phyloP scores from a whole-genome alignment of 2,113 vertebrate genomes.

The Microcebus tavaratra region DNA sequence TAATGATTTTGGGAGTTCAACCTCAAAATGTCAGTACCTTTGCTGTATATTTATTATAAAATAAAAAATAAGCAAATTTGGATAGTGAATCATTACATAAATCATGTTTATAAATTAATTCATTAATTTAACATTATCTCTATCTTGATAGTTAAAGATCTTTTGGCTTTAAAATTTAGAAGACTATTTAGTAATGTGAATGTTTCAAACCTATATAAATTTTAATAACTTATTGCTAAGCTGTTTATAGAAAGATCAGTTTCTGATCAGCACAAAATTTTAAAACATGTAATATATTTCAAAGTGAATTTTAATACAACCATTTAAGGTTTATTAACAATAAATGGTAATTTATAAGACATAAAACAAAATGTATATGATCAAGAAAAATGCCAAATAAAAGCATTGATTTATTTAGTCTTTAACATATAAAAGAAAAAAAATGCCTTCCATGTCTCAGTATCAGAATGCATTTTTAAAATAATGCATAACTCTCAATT shows the following conservation, averaged over 20 bases:
- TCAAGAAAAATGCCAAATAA: neutral
- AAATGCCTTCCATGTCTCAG: neutral
- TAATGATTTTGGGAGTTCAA: neutral
- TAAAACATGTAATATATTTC: conserved; percentile 4
- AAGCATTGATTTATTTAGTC: neutral
- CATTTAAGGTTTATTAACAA: neutral
- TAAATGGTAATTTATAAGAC: neutral
- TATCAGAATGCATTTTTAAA: neutral
- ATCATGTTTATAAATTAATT: neutral
- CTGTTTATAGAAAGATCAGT: neutral
- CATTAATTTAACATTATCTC: neutral
- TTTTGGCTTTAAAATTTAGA: conserved; percentile 19
- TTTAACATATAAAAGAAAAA: neutral
- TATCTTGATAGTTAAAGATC: neutral
- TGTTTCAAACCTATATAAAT: conserved; percentile 4
- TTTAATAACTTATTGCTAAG: neutral
- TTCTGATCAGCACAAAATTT: neutral
- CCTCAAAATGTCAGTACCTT: conserved; percentile 14
- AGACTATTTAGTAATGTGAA: conserved; percentile 17
- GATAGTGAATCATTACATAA: neutral
- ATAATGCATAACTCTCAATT: neutral
- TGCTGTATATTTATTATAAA: neutral
- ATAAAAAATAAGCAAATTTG: neutral
- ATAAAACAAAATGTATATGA: neutral
- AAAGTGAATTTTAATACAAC: neutral